Percentiles rank a stretch among this genome's conserved stretches.
Evolutionary conservation across 1,140 invertebrate genomes (phyloP).

Genomic region (Lithobius niger): DNA sequence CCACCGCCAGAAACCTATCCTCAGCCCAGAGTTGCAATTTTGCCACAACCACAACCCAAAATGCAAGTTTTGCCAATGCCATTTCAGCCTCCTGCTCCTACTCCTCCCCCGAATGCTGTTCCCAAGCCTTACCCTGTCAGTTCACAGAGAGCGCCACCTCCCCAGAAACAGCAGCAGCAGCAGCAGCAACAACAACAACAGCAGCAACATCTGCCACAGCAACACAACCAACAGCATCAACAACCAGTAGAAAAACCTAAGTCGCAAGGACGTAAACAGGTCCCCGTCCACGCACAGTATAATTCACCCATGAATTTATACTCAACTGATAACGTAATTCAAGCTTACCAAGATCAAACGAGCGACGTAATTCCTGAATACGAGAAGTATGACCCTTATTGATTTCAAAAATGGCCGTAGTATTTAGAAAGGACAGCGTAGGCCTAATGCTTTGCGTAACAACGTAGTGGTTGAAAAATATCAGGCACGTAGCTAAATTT

Average conservation of each 20-base stretch:
- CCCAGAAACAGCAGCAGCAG: slow-evolving; percentile 1
- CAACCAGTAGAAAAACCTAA: slow-evolving; percentile 12
- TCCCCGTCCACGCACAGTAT: slow-evolving; percentile 5
- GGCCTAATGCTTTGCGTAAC: too few relatives aligned
- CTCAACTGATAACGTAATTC: too few relatives aligned
- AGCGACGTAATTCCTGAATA: too few relatives aligned
- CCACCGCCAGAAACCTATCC: slow-evolving; percentile 1
- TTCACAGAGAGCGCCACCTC: background rate
- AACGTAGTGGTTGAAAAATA: too few relatives aligned
- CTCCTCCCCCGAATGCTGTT: slow-evolving; percentile 7
- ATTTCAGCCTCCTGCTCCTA: background rate
- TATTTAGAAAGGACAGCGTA: too few relatives aligned
- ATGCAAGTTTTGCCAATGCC: slow-evolving; percentile 7
- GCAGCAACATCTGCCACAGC: slow-evolving; percentile 9
- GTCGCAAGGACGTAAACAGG: background rate
- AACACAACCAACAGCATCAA: slow-evolving; percentile 12
- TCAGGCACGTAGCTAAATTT: too few relatives aligned
- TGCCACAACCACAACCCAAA: slow-evolving; percentile 7
- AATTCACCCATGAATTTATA: too few relatives aligned
- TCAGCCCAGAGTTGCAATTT: background rate
- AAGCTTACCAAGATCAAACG: too few relatives aligned
- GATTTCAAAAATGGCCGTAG: too few relatives aligned
- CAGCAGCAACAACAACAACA: slow-evolving; percentile 3
- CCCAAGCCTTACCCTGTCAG: background rate
- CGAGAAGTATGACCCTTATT: too few relatives aligned